Base-by-base conservation (phyloP, 2,797 vertebrate genomes). In the Hafferia zeledoni region DNA sequence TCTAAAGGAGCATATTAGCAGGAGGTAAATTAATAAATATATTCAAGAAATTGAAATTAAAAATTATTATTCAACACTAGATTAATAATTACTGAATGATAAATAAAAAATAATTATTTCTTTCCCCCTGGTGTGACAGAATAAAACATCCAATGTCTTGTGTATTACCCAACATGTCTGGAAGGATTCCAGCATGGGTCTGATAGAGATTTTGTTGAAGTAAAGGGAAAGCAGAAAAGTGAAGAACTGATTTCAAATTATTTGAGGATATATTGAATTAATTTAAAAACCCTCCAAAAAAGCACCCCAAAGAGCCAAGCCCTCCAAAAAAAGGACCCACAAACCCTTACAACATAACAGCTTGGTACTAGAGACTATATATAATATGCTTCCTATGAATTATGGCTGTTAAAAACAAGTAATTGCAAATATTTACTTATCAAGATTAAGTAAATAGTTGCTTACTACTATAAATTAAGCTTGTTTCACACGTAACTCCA, bases 21-120 rank as follows among this genome's bases (percentile, higher is more conserved):
- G 97, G 97, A 96, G 95, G 97, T 97, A 98, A 98, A 98, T 98
- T 96, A 98, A 98, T 97, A 97, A 98, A 97, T 97, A 96, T 98
- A 98, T 97, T 97, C 95, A 95, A 96, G 89, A 96, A 96, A 97
- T 96, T 95, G 84, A 97, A 97, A 98, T 97, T 96, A 87, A 96
- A 97, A 96, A 92, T 97, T 97, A 97, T 97, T 97, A 97, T 97
- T 98, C 97, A 97, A 95, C 95, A 95, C 76, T 92, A 96, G 91
- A 96, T 96, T 98, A 98, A 97, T 98, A 83, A 96, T 74, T 85
- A 59, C 79, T 94, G 80, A 97, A 96, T 96, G 96, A 96, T 14
- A 49, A 5, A 15, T 44, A 15, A 60, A 89, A 74, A 68, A 3
- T 2, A 56, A 31, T 9, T 8, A 46, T 69, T 81, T 41, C 9